Evolutionary conservation across 1,140 invertebrate species (phyloP), one percentile per base, ranked within the genome.

Genomic region (Halesus radiatus): DNA sequence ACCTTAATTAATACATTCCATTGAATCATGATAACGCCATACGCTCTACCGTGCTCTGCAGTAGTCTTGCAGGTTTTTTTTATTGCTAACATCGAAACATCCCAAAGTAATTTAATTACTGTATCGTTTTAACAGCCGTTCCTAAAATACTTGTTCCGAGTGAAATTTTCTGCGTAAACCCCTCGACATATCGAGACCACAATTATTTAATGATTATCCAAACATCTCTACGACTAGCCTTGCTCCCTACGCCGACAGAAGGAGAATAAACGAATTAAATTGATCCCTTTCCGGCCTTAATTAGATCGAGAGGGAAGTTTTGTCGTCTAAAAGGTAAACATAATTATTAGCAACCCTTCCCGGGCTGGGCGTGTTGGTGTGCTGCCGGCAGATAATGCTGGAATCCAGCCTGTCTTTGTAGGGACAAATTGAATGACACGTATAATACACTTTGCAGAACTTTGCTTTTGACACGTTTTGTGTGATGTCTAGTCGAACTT

Each of bases 251-350:
- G 0, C 6, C 8, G 10, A 3, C 23, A 1, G 5, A 66, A 66
- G 8, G 37, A 66, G 62, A 66, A 66, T 66, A 66, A 66, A 22
- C n/a, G 26, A 66, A 66, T 66, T 66, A 66, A 66, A 66, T 15
- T 32, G 26, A 66, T 26, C 62, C 60, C 62, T 66, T 32, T n/a
- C 23, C 26, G 62, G 15, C n/a, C 62, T 3, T 66, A 66, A 66
- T 66, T 66, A 66, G 62, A 66, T 66, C 29, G 62, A 29, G 62
- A 29, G 29, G 16, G 62, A 66, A 66, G 23, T 66, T n/a, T 32
- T 29, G 22, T 66, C 29, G 62, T 66, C 62, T 66, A 22, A 66
- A 66, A 66, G 62, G 62, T 66, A 66, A 66, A 66, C 62, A 66
- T 66, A 37, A 66, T 66, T 66, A 66, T 32, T 32, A 22, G 2